These are phyloP conservation scores for Lepidochitona cinerea DNA, from an alignment of 2,888 invertebrate genomes.

Conservation along the genomic window DNA sequence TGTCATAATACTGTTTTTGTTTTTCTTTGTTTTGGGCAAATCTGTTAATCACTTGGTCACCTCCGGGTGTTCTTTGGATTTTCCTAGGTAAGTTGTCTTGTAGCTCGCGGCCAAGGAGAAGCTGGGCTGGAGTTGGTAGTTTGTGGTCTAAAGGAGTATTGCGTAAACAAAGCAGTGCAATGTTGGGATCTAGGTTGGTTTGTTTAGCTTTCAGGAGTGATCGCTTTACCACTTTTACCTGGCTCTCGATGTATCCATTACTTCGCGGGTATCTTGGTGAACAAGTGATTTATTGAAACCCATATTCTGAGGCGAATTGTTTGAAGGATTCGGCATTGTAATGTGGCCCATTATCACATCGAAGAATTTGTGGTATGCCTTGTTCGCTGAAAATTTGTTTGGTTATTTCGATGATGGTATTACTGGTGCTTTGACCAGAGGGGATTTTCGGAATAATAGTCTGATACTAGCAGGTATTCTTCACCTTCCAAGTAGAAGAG, in stretches of 20 bases:
- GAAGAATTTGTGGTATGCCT: too few relatives aligned
- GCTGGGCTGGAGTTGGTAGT: neutral
- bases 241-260: neutral
- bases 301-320: neutral
- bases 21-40: neutral
- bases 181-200: neutral
- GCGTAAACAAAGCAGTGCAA: neutral
- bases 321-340: neutral
- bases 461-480: slow-evolving; percentile 5
- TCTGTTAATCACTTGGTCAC: neutral
- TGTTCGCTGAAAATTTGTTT: neutral
- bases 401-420: neutral
- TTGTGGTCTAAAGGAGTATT: neutral
- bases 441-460: slow-evolving; percentile 6
- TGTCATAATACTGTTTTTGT: neutral
- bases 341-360: too few relatives aligned
- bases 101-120: neutral
- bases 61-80: neutral
- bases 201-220: neutral
- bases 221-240: neutral
- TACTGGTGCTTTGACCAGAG: neutral
- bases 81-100: neutral
- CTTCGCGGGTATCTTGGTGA: neutral
- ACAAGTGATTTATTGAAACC: neutral
- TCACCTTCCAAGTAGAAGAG: slow-evolving; percentile 8